A percentile compares a stretch with the other conserved stretches of the same genome.
These are phyloP conservation scores for Meghimatium bilineatum DNA, from an alignment of 2,888 invertebrate species.

Conservation along the genomic window DNA sequence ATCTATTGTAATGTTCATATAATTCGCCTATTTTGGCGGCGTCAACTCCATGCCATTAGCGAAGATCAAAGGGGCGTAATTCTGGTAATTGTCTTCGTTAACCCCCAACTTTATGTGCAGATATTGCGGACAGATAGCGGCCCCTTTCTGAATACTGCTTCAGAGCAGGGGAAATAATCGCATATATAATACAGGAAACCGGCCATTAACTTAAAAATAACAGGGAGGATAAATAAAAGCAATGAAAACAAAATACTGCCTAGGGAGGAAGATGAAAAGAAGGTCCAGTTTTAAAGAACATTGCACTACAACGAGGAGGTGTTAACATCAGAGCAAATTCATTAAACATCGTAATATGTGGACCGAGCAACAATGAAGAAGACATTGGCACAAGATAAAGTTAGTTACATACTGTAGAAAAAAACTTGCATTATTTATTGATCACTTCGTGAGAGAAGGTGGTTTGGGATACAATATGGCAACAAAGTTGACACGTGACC, in stretches of 20 bases:
- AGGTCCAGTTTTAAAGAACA: background rate
- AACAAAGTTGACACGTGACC: no score
- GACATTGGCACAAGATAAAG: no score
- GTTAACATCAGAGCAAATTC: background rate
- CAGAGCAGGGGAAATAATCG: background rate
- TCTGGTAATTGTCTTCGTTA: constrained; percentile 28
- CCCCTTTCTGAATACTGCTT: background rate
- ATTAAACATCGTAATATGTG: background rate
- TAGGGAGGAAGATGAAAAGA: background rate
- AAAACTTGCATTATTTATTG: no score
- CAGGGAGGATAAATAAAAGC: background rate
- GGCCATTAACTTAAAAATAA: background rate
- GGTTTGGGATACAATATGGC: no score
- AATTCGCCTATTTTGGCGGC: background rate
- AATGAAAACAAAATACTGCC: background rate
- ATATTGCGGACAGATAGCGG: constrained; percentile 22
- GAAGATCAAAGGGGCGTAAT: constrained; percentile 22
- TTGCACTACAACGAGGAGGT: background rate
- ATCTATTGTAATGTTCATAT: constrained; percentile 10
- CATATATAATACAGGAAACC: constrained; percentile 13
- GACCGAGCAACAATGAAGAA: no score
- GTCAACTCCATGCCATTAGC: constrained; percentile 21
- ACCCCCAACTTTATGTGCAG: constrained; percentile 1
- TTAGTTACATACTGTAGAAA: no score
- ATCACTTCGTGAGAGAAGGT: no score